Percentiles rank a stretch among this genome's conserved stretches.
phyloP scores from a whole-genome alignment of 2,797 vertebrate genomes.

The Pelobates cultripes region DNA sequence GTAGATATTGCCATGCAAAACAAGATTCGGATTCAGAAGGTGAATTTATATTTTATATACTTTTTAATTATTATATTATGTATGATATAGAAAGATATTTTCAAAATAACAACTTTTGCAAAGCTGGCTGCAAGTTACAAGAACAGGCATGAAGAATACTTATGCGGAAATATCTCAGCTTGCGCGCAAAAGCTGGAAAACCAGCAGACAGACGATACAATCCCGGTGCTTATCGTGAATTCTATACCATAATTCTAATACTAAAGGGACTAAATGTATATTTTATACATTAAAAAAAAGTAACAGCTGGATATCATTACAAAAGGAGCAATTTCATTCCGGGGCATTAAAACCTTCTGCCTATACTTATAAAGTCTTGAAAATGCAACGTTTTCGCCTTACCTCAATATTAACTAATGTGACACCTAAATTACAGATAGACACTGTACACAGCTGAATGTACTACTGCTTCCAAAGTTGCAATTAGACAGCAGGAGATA shows the following conservation, averaged over 20 bases:
- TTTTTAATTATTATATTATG: too few species aligned
- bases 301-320: constrained; percentile 42
- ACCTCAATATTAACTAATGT: constrained; percentile 52
- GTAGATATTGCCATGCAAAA: too few species aligned
- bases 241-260: constrained; percentile 36
- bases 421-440: constrained; percentile 55
- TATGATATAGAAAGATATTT: too few species aligned
- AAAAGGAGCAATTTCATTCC: constrained; percentile 1
- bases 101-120: background rate
- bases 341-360: constrained; percentile 9
- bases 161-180: constrained; percentile 25
- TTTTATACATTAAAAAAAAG: constrained; percentile 43
- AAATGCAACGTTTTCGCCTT: constrained; percentile 15
- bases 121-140: background rate
- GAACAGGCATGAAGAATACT: constrained; percentile 21
- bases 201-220: constrained; percentile 39
- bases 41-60: too few species aligned
- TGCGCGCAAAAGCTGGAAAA: constrained; percentile 22
- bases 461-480: constrained; percentile 31
- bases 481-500: constrained; percentile 57
- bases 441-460: constrained; percentile 50
- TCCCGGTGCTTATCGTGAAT: constrained; percentile 11
- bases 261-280: constrained; percentile 5
- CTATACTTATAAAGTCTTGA: constrained; percentile 16
- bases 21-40: too few species aligned